Evolutionary conservation across 2,888 invertebrate genomes (phyloP), one percentile per base, ranked within the genome.

Genomic region (Melitaea athalia): DNA sequence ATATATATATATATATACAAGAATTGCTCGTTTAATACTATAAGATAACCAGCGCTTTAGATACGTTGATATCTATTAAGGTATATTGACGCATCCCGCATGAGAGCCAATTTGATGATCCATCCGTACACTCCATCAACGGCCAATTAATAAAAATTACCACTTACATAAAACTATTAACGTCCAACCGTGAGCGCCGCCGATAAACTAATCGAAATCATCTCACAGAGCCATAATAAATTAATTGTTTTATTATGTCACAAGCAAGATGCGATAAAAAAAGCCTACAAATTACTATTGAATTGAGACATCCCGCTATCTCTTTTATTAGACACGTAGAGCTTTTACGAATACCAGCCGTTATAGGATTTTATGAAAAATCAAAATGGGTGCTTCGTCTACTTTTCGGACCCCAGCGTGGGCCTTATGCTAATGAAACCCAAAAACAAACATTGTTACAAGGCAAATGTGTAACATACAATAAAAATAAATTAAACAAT

Each of bases 401-500:
- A 78, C 86, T 84, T 85, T 85, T 85, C 79, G 78, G 69, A 74
- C 83, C 90, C 73, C 92, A 91, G 89, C 90, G 79, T 89, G 92
- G 84, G 85, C 76, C 79, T 85, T 92, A 91, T 92, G 92, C 89
- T 92, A 92, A 92, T 92, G 89, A 91, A 85, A 72, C 86, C 86
- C 87, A 89, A 92, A 92, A 92, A 92, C 92, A 92, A 92, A 92
- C 91, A 91, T 90, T 88, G 91, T 88, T 91, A 91, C 90, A 89
- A 88, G 87, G 84, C 86, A 87, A 92, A 92, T 92, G 91, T 91
- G 92, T 92, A 92, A 92, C 91, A 89, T 89, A 89, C 89, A 84
- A 91, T 91, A 90, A 88, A 90, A 91, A 92, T 92, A 92, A 92
- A 92, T 92, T 91, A 92, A 92, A 92, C 90, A 91, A 92, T 92